Conservation (phyloP, 2,797 vertebrate species). For the Babyrousa celebensis region DNA sequence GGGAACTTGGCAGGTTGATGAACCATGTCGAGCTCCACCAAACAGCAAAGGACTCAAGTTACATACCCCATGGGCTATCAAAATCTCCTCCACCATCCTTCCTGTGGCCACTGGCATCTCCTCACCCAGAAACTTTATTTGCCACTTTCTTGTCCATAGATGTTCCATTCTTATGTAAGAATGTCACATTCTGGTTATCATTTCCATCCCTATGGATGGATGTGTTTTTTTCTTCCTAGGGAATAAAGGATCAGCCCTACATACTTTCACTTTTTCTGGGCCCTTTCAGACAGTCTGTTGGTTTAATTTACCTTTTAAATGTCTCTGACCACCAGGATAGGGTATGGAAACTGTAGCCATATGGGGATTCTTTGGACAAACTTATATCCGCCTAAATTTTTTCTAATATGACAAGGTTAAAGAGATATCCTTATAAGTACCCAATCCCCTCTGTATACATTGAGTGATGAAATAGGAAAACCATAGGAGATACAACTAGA, state of each 20-base stretch:
- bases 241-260: background rate
- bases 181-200: background rate
- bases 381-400: background rate
- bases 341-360: background rate
- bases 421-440: background rate
- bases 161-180: fast-evolving
- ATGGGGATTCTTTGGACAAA: background rate
- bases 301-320: background rate
- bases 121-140: background rate
- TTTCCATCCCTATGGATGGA: background rate
- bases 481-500: background rate
- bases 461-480: background rate
- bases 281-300: fast-evolving
- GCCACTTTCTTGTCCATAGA: background rate
- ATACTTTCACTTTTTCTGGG: background rate
- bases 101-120: background rate
- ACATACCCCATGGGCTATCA: too few species aligned
- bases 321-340: background rate
- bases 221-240: background rate
- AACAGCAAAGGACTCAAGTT: background rate
- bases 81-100: background rate
- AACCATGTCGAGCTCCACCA: background rate
- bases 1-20: background rate
- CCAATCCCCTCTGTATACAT: background rate
- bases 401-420: conserved; percentile 8